Evolutionary conservation across 2,113 vertebrate species (phyloP).

Genomic region (Elanus axillaris): DNA sequence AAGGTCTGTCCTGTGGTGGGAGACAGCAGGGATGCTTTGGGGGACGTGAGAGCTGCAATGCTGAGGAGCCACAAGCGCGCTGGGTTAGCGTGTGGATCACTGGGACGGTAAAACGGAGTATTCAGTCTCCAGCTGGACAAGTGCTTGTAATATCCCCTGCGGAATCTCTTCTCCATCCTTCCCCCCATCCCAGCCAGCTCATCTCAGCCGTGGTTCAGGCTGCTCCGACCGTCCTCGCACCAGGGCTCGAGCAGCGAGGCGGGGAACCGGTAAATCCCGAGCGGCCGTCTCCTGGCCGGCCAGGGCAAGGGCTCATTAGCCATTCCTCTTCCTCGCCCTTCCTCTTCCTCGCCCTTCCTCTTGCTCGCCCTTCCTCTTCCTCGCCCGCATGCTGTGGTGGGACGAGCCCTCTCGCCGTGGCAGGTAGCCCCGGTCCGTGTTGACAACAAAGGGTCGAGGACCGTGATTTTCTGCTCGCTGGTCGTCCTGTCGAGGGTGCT

Average conservation of each 20-base stretch:
- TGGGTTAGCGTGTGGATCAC: accelerated
- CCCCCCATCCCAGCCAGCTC: background rate
- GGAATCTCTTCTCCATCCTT: background rate
- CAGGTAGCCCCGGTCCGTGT: background rate
- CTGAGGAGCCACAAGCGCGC: accelerated
- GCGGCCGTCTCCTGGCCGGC: accelerated
- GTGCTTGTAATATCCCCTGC: background rate
- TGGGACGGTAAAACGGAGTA: background rate
- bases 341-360: background rate
- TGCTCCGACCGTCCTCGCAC: background rate
- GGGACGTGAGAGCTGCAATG: background rate
- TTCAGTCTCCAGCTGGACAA: background rate
- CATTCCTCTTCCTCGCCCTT: background rate
- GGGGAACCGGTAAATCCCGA: background rate
- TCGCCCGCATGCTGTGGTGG: accelerated
- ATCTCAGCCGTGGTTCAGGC: accelerated
- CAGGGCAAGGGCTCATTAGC: background rate
- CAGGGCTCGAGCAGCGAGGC: background rate
- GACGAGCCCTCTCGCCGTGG: background rate
- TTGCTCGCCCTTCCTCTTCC: background rate
- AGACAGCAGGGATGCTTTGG: background rate
- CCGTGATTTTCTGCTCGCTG: background rate
- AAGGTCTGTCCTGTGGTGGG: background rate
- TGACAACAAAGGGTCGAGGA: accelerated
- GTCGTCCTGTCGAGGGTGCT: background rate